phyloP scores from a whole-genome alignment of 2,113 vertebrate genomes.

The Tetraodon nigroviridis region DNA sequence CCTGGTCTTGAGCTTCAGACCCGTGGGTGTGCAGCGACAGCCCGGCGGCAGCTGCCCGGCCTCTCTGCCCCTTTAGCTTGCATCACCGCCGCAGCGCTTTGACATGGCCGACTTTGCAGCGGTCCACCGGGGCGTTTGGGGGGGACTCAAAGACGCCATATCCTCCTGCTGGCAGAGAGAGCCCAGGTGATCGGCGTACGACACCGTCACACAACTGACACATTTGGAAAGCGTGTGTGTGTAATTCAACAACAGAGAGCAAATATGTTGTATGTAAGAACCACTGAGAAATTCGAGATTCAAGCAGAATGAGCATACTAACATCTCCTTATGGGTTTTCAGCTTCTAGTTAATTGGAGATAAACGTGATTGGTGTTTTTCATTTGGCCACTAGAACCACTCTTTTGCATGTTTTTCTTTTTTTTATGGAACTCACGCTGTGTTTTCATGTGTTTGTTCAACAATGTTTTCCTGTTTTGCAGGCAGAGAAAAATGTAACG shows the following conservation, averaged over 20 bases:
- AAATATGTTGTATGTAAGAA: constrained; percentile 69
- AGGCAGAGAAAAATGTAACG: constrained; percentile 38
- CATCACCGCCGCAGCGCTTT: constrained; percentile 85
- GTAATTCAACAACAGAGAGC: constrained; percentile 52
- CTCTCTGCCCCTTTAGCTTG: constrained; percentile 71
- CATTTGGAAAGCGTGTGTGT: constrained; percentile 62
- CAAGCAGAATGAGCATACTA: not conserved
- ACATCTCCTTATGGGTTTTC: not conserved
- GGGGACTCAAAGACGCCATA: constrained; percentile 35
- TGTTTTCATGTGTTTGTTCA: constrained; percentile 12
- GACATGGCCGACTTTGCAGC: constrained; percentile 47
- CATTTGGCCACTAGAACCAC: constrained; percentile 15
- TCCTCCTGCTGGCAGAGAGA: constrained; percentile 44
- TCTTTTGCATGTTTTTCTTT: constrained; percentile 18
- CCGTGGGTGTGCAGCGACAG: constrained; percentile 25
- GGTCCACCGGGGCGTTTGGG: constrained; percentile 22
- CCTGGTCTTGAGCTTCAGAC: constrained; percentile 41
- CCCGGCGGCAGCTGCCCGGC: constrained; percentile 38
- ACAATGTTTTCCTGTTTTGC: constrained; percentile 32
- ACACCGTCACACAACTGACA: constrained; percentile 56
- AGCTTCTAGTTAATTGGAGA: not conserved
- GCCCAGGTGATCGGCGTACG: constrained; percentile 43
- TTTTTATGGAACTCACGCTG: constrained; percentile 6
- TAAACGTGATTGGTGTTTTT: constrained; percentile 3
- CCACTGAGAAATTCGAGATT: constrained; percentile 44